phyloP scores from a whole-genome alignment of 2,888 invertebrate species.

The Sarcophaga rosellei region DNA sequence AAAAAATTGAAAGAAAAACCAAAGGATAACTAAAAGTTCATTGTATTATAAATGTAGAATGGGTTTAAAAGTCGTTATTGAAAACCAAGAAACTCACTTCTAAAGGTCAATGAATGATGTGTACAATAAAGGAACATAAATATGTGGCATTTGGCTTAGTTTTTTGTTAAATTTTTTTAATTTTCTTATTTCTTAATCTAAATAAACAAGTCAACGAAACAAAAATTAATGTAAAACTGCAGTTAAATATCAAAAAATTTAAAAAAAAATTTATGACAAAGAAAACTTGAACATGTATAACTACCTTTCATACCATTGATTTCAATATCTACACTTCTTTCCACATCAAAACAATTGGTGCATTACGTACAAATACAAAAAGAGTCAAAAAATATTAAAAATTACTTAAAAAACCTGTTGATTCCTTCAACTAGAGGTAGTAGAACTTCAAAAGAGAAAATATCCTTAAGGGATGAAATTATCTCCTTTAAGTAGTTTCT shows the following conservation, averaged over 20 bases:
- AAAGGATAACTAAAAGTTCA: slow-evolving; percentile 32
- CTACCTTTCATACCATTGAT: too few relatives aligned
- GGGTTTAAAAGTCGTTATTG: slow-evolving; percentile 5
- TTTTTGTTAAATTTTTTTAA: neutral
- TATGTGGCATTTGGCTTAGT: too few relatives aligned
- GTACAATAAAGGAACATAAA: too few relatives aligned
- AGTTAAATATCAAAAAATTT: too few relatives aligned
- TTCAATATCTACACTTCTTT: too few relatives aligned
- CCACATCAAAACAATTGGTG: too few relatives aligned
- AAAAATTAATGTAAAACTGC: neutral
- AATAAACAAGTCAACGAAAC: slow-evolving; percentile 18
- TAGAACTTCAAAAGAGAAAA: slow-evolving; percentile 46
- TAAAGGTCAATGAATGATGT: too few relatives aligned
- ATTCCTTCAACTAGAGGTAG: neutral
- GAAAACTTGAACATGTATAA: neutral
- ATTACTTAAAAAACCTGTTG: slow-evolving; percentile 50
- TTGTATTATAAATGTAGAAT: slow-evolving; percentile 35
- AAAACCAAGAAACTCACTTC: neutral
- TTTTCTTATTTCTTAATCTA: too few relatives aligned
- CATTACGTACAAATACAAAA: neutral
- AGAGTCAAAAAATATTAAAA: neutral
- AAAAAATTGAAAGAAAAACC: neutral
- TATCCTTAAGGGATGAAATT: slow-evolving; percentile 10
- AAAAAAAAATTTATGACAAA: neutral
- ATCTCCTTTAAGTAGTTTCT: neutral